These are phyloP conservation scores for Xylocopa sonorina DNA, from an alignment of 1,140 invertebrate species.

Conservation along the genomic window DNA sequence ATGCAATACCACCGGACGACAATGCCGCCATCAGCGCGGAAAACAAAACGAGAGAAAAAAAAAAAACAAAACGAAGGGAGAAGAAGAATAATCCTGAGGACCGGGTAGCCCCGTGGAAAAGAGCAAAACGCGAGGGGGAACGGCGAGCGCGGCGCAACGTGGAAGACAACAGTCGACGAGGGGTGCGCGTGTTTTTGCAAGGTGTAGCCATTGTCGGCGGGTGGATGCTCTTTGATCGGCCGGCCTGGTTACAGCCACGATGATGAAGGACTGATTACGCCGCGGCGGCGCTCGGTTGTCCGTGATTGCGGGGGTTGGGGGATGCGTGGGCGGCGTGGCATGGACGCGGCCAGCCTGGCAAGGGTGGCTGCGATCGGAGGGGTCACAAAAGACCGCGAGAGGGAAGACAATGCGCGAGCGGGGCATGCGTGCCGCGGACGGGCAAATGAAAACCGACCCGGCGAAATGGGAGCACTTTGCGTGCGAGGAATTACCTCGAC, in stretches of 20 bases:
- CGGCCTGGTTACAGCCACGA: slow-evolving; percentile 45
- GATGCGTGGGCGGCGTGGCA: slow-evolving; percentile 21
- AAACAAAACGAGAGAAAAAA: background rate
- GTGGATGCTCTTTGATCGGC: slow-evolving; percentile 57
- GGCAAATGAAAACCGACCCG: slow-evolving; percentile 47
- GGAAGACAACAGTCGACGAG: background rate
- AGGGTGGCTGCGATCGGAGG: background rate
- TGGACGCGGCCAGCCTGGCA: slow-evolving; percentile 9
- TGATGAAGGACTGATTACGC: slow-evolving; percentile 62
- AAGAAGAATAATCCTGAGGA: background rate
- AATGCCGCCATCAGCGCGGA: background rate
- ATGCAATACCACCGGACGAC: background rate
- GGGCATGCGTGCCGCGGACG: slow-evolving; percentile 14
- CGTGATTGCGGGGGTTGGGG: slow-evolving; percentile 21
- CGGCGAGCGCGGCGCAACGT: background rate
- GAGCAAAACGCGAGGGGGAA: background rate
- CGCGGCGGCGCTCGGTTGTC: background rate
- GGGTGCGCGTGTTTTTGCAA: slow-evolving; percentile 15
- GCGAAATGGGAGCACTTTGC: slow-evolving; percentile 33
- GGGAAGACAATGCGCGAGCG: slow-evolving; percentile 48
- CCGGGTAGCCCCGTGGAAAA: background rate
- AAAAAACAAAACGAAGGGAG: background rate
- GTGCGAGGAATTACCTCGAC: slow-evolving; percentile 53
- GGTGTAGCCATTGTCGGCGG: slow-evolving; percentile 35
- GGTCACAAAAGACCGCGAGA: slow-evolving; percentile 52